These are phyloP conservation scores for Actias luna DNA, from an alignment of 2,888 invertebrate species.

Conservation along the genomic window DNA sequence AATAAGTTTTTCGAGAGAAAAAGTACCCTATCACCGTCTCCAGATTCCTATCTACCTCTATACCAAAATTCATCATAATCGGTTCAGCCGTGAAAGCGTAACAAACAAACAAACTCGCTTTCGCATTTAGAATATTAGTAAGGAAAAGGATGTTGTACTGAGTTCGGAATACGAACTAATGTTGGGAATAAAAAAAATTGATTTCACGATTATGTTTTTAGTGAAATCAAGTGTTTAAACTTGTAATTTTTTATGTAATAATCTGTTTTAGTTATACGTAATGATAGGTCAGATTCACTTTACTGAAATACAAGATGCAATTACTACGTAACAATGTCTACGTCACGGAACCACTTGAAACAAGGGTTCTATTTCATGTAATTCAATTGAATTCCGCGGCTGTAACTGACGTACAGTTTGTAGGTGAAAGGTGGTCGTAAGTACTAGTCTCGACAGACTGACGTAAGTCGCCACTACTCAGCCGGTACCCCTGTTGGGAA, in stretches of 20 bases:
- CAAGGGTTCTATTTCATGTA: slow-evolving; percentile 3
- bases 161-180: not conserved
- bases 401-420: slow-evolving; percentile 8
- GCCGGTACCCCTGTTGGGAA: not conserved
- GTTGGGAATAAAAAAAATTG: too few species aligned
- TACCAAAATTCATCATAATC: too few species aligned
- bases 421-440: slow-evolving; percentile 2
- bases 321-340: too few species aligned
- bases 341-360: slow-evolving; percentile 4
- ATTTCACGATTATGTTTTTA: too few species aligned
- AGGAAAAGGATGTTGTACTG: too few species aligned
- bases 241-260: not conserved
- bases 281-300: not conserved
- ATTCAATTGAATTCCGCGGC: slow-evolving; percentile 6
- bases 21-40: too few species aligned
- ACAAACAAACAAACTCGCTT: too few species aligned
- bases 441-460: not conserved
- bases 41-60: too few species aligned
- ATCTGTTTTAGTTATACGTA: not conserved
- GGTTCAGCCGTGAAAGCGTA: too few species aligned
- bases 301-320: not conserved
- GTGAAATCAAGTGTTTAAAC: not conserved
- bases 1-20: not conserved
- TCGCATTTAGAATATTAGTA: too few species aligned
- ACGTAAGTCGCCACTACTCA: not conserved